phyloP scores from a whole-genome alignment of 1,140 invertebrate genomes.

The Sweltsa coloradensis region DNA sequence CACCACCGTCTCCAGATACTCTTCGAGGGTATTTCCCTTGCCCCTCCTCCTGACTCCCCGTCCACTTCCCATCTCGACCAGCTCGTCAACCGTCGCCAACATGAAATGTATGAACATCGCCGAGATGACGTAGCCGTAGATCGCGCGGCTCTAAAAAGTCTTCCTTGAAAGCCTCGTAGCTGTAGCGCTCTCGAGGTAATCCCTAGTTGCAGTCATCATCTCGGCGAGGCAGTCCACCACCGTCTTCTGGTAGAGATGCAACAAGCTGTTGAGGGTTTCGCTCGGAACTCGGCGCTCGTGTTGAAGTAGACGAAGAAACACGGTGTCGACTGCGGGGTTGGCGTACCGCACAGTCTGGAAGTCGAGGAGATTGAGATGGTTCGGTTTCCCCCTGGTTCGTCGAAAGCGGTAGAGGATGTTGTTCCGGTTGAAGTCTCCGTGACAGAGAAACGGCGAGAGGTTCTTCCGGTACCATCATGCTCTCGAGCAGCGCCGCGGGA shows the following conservation, averaged over 20 bases:
- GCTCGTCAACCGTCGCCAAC: conserved; percentile 1
- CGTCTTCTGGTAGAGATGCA: conserved; percentile 24
- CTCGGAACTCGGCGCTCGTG: conserved; percentile 17
- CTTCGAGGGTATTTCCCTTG: no score
- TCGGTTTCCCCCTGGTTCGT: conserved; percentile 12
- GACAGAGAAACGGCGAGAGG: conserved; percentile 27
- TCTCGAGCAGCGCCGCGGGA: no score
- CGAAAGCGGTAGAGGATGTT: conserved; percentile 27
- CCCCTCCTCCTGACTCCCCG: no score
- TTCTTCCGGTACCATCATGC: conserved; percentile 14
- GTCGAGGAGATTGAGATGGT: conserved; percentile 28
- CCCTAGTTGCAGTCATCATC: background rate
- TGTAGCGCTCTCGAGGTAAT: conserved; percentile 13
- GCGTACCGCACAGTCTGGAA: conserved; percentile 26
- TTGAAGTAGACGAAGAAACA: conserved; percentile 30
- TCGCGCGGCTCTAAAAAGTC: conserved; percentile 23
- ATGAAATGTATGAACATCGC: conserved; percentile 23
- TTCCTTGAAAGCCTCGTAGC: conserved; percentile 19
- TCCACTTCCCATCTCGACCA: background rate
- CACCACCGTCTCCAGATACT: no score
- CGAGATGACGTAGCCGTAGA: conserved; percentile 26
- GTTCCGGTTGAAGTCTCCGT: conserved; percentile 30
- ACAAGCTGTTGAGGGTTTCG: conserved; percentile 19
- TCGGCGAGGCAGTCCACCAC: conserved; percentile 14
- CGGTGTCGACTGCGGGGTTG: conserved; percentile 29